A percentile compares a stretch with the other conserved stretches of the same genome.
Conservation (phyloP, 1,140 invertebrate species). For the Meloidogyne exigua region DNA sequence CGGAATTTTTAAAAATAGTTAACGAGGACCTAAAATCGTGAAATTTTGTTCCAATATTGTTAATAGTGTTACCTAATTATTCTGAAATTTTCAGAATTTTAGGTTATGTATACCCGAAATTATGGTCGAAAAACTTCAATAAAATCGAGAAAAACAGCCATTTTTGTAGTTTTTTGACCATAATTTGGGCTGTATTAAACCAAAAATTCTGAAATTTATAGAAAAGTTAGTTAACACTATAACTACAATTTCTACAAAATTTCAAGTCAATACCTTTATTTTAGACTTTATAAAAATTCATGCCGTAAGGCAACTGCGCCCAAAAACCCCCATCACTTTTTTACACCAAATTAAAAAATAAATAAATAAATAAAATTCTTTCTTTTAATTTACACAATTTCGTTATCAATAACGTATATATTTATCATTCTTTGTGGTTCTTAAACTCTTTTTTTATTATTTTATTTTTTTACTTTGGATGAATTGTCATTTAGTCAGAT, state of each 20-base stretch:
- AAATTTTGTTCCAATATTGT: neutral
- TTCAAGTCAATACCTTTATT: neutral
- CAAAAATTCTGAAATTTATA: neutral
- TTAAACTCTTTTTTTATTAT: neutral
- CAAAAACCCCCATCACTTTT: neutral
- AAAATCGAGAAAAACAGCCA: neutral
- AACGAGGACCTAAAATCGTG: neutral
- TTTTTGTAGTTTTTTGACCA: neutral
- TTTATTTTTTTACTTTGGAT: neutral
- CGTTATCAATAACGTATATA: neutral
- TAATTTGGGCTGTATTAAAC: neutral
- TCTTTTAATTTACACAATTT: neutral
- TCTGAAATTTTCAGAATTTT: neutral
- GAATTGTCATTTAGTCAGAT: neutral
- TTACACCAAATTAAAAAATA: neutral
- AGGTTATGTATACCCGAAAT: neutral
- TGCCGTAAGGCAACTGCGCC: neutral
- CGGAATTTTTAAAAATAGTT: neutral
- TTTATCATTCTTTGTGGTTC: neutral
- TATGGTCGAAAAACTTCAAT: neutral
- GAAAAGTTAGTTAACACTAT: neutral
- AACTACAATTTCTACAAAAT: neutral
- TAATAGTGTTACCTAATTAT: neutral
- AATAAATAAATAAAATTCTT: neutral
- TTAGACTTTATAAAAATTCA: neutral